These are phyloP conservation scores for Teleogryllus occipitalis DNA, from an alignment of 1,140 invertebrate genomes.

Conservation along the genomic window DNA sequence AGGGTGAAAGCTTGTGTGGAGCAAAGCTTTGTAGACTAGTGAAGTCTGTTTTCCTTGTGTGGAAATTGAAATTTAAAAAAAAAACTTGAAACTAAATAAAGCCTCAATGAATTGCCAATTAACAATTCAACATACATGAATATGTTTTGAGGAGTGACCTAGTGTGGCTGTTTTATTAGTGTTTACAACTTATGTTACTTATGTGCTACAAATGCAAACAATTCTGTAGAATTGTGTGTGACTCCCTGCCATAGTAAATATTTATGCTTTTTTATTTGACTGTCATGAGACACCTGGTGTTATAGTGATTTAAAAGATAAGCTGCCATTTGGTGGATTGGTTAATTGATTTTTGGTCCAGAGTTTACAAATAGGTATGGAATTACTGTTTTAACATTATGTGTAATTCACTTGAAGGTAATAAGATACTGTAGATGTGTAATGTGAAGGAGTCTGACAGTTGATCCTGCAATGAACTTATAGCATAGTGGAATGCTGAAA, in stretches of 20 bases:
- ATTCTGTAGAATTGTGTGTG: slow-evolving; percentile 4
- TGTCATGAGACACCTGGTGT: not conserved
- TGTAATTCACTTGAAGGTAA: not conserved
- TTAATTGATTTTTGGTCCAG: not conserved
- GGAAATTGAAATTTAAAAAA: not conserved
- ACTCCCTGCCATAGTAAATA: slow-evolving; percentile 4
- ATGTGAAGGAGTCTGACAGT: not conserved
- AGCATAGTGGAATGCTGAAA: not conserved
- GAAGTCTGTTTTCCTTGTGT: slow-evolving; percentile 19
- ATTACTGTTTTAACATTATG: not conserved
- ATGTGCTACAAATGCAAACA: slow-evolving; percentile 9
- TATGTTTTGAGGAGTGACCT: not conserved
- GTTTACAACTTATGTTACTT: slow-evolving; percentile 13
- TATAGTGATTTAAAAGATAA: slow-evolving; percentile 1
- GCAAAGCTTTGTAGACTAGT: slow-evolving; percentile 91
- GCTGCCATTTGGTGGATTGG: slow-evolving; percentile 3
- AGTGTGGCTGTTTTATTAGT: slow-evolving; percentile 15
- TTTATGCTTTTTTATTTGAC: slow-evolving; percentile 6
- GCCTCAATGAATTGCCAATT: slow-evolving; percentile 13
- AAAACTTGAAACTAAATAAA: slow-evolving; percentile 8
- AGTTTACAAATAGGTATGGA: not conserved
- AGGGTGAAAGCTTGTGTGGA: slow-evolving; percentile 93
- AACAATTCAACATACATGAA: slow-evolving; percentile 13
- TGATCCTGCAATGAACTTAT: not conserved
- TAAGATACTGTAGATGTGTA: not conserved